phyloP scores from a whole-genome alignment of 35 echinoderm and acorn worm genomes.

The Anneissia japonica region DNA sequence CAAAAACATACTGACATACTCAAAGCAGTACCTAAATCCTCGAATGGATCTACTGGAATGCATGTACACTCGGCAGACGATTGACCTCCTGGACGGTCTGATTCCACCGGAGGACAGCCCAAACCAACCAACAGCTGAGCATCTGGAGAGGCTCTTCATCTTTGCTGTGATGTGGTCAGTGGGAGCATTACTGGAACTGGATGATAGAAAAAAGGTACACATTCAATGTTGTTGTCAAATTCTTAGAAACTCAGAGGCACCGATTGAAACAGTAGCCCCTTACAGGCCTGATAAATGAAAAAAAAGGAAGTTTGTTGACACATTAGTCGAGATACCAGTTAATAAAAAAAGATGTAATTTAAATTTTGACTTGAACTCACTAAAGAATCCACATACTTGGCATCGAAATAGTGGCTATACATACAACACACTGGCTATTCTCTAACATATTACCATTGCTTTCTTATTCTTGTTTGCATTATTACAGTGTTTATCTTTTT shows the following conservation, averaged over 20 bases:
- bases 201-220: slow-evolving; percentile 93
- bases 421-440: too few species aligned
- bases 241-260: background rate
- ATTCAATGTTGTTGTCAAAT: background rate
- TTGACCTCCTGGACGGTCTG: slow-evolving; percentile 78
- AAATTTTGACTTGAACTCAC: too few species aligned
- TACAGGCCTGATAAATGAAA: too few species aligned
- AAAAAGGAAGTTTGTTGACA: background rate
- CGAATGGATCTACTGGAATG: slow-evolving; percentile 95
- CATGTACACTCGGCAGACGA: slow-evolving; percentile 81
- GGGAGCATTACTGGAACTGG: slow-evolving; percentile 83
- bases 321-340: too few species aligned
- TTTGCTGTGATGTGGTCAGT: slow-evolving; percentile 98
- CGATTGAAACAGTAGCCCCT: too few species aligned
- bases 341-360: too few species aligned
- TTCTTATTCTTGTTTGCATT: too few species aligned
- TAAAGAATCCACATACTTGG: too few species aligned
- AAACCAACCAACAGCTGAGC: slow-evolving; percentile 66
- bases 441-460: too few species aligned
- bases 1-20: slow-evolving; percentile 64
- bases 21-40: slow-evolving; percentile 50
- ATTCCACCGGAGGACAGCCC: slow-evolving; percentile 79
- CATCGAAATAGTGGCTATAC: too few species aligned
- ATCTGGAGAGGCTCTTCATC: slow-evolving; percentile 80
- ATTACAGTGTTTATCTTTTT: too few species aligned